Percentiles rank a stretch among this genome's conserved stretches.
These are phyloP conservation scores for Malaclemys terrapin DNA, from an alignment of 2,113 vertebrate species.

Conservation along the genomic window DNA sequence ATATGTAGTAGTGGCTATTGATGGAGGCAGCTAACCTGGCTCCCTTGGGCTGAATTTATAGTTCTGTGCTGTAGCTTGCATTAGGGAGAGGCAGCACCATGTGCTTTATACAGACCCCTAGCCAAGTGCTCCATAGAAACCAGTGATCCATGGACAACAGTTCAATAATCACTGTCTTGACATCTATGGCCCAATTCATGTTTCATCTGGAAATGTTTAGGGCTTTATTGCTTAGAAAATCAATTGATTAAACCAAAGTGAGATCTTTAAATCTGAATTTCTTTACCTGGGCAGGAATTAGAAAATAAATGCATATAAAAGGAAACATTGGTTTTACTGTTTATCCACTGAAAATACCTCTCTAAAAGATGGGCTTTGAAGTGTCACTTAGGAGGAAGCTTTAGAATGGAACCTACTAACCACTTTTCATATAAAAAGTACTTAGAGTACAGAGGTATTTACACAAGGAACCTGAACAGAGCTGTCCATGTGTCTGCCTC, in stretches of 20 bases:
- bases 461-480: background rate
- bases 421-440: background rate
- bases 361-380: background rate
- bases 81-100: background rate
- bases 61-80: background rate
- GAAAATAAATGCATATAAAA: background rate
- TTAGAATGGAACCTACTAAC: background rate
- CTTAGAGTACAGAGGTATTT: background rate
- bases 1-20: background rate
- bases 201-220: background rate
- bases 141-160: background rate
- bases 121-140: background rate
- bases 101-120: background rate
- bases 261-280: fast-evolving
- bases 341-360: background rate
- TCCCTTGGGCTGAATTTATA: background rate
- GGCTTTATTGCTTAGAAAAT: background rate
- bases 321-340: background rate
- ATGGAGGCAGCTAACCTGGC: background rate
- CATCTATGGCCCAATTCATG: background rate
- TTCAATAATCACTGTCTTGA: background rate
- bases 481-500: background rate
- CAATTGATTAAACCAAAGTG: background rate
- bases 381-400: background rate
- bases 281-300: background rate